phyloP scores from a whole-genome alignment of 2,113 vertebrate species.

The Pyxicephalus adspersus region DNA sequence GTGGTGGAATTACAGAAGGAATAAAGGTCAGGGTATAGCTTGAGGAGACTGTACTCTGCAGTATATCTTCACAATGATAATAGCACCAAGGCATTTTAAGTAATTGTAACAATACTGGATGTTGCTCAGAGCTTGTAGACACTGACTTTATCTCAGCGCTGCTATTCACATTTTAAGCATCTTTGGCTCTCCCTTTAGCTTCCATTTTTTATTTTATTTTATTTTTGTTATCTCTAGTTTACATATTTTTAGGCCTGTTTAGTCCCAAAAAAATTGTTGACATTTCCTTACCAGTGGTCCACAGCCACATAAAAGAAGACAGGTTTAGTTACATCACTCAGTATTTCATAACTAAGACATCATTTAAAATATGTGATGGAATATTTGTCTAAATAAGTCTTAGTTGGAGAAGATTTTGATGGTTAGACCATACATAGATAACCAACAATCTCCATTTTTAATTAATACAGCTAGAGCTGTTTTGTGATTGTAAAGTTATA shows the following conservation, averaged over 20 bases:
- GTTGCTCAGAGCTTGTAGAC: slow-evolving; percentile 28
- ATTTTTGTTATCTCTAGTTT: neutral
- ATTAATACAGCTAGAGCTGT: too few species aligned
- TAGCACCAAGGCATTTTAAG: slow-evolving; percentile 29
- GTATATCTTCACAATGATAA: slow-evolving; percentile 27
- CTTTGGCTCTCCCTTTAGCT: neutral
- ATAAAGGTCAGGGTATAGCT: slow-evolving; percentile 43
- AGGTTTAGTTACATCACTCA: neutral
- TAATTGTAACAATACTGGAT: slow-evolving; percentile 34
- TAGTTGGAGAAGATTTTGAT: too few species aligned
- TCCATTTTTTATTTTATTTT: neutral
- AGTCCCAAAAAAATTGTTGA: neutral
- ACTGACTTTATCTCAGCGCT: neutral
- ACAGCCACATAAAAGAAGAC: too few species aligned
- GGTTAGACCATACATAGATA: too few species aligned
- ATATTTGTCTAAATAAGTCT: too few species aligned
- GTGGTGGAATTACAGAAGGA: slow-evolving; percentile 23
- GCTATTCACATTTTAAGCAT: neutral
- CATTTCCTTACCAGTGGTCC: too few species aligned
- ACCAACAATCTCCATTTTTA: too few species aligned
- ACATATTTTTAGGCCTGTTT: neutral
- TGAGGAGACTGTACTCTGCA: slow-evolving; percentile 15
- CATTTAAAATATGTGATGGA: too few species aligned
- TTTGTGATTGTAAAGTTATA: too few species aligned
- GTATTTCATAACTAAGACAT: neutral